Base-by-base conservation (phyloP, 2,888 invertebrate species). In the Ornithoptera priamus region DNA sequence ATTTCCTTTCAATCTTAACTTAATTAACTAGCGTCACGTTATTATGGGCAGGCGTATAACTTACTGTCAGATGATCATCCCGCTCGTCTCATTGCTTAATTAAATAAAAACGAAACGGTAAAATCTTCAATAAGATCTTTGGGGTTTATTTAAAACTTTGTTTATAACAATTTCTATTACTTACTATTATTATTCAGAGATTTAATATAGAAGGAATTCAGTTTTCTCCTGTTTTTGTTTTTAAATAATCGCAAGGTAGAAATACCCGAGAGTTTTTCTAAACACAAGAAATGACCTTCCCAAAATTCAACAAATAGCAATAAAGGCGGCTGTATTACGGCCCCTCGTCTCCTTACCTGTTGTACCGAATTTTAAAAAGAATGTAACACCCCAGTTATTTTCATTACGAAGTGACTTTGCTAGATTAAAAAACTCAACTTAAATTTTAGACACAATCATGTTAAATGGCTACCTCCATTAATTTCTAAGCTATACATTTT, bases 261-360 rank as follows among this genome's bases (percentile, higher is more conserved):
- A 15, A 50, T 50, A 50, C 50, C 50, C 50, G 17, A 2, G 50
- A 50, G 50, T 50, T 50, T 50, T 50, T 17, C 50, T 50, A 17
- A 73, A 74, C 57, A 63, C 61, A 62, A 46, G 20, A 62, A 65
- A 69, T 57, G 78, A 84, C 81, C 85, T 85, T 90, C 88, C 87
- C 87, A 89, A 90, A 90, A 91, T 90, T 90, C 87, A 87, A 85
- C 85, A 86, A 87, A 90, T 89, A 90, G 85, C 87, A 82, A 84
- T 87, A 87, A 86, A 88, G 83, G 79, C 81, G 76, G 77, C 78
- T 83, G 84, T 85, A 86, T 82, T 77, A 77, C 81, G 78, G 76
- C 80, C 89, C 88, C 85, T 85, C 80, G 88, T 88, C 87, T 83
- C 83, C 84, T 85, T 86, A 88, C 86, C 87, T 85, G 83, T 77